Evolutionary conservation across 2,888 invertebrate species (phyloP).

Genomic region (Tetrapedia diversipes): DNA sequence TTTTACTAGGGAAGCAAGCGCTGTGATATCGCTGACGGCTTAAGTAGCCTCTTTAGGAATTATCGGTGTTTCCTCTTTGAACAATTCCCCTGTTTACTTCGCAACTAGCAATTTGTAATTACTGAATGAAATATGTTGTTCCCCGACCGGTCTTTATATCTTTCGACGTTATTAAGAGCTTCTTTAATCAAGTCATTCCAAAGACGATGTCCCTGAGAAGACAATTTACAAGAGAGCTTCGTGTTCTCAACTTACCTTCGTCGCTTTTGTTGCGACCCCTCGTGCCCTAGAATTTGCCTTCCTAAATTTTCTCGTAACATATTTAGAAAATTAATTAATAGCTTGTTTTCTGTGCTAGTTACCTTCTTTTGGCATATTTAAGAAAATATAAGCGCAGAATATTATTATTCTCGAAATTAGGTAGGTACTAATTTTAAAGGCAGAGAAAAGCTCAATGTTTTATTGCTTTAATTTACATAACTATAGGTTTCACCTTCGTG

Average conservation of each 20-base stretch:
- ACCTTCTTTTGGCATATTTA: no score
- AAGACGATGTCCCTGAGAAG: neutral
- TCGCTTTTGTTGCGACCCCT: neutral
- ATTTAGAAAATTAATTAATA: conserved; percentile 31
- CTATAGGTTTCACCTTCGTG: no score
- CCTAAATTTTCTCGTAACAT: conserved; percentile 2
- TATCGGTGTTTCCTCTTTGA: neutral
- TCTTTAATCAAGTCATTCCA: conserved; percentile 36
- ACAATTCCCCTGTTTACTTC: conserved; percentile 28
- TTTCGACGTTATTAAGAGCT: conserved; percentile 20
- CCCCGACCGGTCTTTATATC: neutral
- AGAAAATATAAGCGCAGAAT: no score
- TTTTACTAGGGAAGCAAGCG: neutral
- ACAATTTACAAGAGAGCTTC: conserved; percentile 15
- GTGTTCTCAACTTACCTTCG: no score
- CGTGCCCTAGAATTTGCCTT: conserved; percentile 12
- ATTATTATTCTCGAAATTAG: no score
- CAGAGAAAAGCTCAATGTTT: no score
- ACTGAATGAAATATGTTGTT: neutral
- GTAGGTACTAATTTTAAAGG: no score
- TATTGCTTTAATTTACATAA: no score
- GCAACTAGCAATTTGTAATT: conserved; percentile 9
- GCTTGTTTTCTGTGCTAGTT: neutral
- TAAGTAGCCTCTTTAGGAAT: neutral
- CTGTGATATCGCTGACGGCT: neutral